Conservation (phyloP, 2,113 vertebrate species). For the Zapornia atra region DNA sequence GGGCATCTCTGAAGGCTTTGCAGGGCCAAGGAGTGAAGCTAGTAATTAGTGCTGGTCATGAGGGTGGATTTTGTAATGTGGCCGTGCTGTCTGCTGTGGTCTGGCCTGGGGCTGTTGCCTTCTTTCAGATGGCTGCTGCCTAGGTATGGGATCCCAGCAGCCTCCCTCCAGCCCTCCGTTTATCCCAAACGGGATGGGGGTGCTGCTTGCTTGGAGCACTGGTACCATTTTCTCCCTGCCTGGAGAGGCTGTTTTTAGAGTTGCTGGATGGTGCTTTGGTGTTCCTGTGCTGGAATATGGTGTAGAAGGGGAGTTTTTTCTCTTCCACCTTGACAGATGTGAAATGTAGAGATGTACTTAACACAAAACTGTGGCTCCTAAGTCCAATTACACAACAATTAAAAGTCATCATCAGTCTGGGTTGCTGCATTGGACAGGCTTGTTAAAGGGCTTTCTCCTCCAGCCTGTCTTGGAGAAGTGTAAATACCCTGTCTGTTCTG, state of each 20-base stretch:
- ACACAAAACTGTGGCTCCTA: not conserved
- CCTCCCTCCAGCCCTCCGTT: not conserved
- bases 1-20: slow-evolving; percentile 5
- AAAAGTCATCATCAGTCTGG: not conserved
- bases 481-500: not conserved
- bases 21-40: not conserved
- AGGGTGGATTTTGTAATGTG: slow-evolving; percentile 33
- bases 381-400: slow-evolving; percentile 7
- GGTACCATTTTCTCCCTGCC: not conserved
- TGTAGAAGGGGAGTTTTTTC: not conserved
- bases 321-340: not conserved
- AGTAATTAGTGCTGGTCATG: slow-evolving; percentile 40
- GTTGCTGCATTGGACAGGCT: not conserved
- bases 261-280: not conserved
- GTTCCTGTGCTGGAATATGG: not conserved
- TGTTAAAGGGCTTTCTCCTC: not conserved
- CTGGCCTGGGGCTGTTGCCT: not conserved
- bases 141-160: not conserved
- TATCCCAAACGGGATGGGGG: not conserved
- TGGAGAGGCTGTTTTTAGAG: not conserved
- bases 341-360: not conserved
- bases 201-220: not conserved
- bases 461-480: not conserved
- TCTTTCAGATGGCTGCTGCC: not conserved
- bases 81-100: not conserved